Evolutionary conservation across 2,888 invertebrate genomes (phyloP).

Genomic region (Erebia epiphron): DNA sequence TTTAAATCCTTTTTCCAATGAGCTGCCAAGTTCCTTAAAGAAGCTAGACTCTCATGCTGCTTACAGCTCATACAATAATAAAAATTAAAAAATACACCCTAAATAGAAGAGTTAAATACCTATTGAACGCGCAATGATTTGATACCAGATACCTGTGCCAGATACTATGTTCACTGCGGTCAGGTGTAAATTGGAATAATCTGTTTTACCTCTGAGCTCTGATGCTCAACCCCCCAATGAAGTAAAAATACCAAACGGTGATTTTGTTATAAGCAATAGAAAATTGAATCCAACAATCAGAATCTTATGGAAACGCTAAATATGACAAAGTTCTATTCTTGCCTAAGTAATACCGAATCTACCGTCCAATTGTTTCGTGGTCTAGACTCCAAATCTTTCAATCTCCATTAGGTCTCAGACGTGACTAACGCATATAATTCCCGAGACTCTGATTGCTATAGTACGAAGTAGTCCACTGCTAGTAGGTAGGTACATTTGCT

Average conservation of each 20-base stretch:
- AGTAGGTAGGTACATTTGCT: background rate
- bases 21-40: too few relatives aligned
- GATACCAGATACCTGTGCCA: background rate
- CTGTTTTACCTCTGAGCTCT: background rate
- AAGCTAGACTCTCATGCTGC: too few relatives aligned
- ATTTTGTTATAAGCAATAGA: too few relatives aligned
- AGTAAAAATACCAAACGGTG: too few relatives aligned
- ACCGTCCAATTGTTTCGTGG: slow-evolving; percentile 3
- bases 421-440: slow-evolving; percentile 10
- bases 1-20: too few relatives aligned
- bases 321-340: background rate
- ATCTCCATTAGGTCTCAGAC: slow-evolving; percentile 11
- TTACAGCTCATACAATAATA: too few relatives aligned
- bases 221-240: too few relatives aligned
- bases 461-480: background rate
- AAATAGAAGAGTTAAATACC: too few relatives aligned
- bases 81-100: too few relatives aligned
- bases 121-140: background rate
- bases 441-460: background rate
- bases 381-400: background rate
- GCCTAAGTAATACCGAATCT: background rate
- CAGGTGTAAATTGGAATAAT: slow-evolving; percentile 3
- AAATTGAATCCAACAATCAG: background rate
- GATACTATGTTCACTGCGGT: background rate
- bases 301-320: background rate